phyloP scores from a whole-genome alignment of 1,140 invertebrate genomes.

The Pogonus chalceus region DNA sequence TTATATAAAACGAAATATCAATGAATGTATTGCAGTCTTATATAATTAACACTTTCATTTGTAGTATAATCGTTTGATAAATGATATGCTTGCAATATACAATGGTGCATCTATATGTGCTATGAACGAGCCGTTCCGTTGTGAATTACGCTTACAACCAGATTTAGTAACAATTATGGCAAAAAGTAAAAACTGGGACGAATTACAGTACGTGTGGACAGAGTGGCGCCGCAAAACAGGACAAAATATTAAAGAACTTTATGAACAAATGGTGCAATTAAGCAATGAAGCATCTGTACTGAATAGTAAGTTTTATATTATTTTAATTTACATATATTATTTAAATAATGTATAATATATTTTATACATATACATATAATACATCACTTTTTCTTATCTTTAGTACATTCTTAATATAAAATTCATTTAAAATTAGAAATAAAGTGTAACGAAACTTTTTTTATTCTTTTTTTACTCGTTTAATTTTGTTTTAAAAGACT shows the following conservation, averaged over 20 bases:
- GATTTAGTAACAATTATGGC: slow-evolving; percentile 59
- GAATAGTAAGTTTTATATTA: slow-evolving; percentile 62
- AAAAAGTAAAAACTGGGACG: slow-evolving; percentile 71
- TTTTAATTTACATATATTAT: no score
- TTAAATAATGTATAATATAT: no score
- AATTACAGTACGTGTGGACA: slow-evolving; percentile 75
- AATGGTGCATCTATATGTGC: slow-evolving; percentile 78
- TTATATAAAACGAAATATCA: no score
- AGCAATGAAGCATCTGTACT: slow-evolving; percentile 77
- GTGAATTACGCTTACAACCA: slow-evolving; percentile 70
- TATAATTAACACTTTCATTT: background rate
- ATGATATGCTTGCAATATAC: slow-evolving; percentile 81
- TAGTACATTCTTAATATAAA: no score
- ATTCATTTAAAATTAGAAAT: no score
- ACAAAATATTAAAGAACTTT: slow-evolving; percentile 67
- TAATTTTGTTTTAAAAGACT: no score
- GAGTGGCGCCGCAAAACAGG: slow-evolving; percentile 76
- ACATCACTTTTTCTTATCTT: no score
- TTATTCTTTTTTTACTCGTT: no score
- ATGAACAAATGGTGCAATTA: slow-evolving; percentile 69
- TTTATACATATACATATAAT: no score
- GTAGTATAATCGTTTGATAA: slow-evolving; percentile 75
- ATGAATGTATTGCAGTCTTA: no score
- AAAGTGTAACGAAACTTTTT: no score
- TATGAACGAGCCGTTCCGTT: slow-evolving; percentile 70